Evolutionary conservation across 2,113 vertebrate species (phyloP).

Genomic region (Misgurnus anguillicaudatus): DNA sequence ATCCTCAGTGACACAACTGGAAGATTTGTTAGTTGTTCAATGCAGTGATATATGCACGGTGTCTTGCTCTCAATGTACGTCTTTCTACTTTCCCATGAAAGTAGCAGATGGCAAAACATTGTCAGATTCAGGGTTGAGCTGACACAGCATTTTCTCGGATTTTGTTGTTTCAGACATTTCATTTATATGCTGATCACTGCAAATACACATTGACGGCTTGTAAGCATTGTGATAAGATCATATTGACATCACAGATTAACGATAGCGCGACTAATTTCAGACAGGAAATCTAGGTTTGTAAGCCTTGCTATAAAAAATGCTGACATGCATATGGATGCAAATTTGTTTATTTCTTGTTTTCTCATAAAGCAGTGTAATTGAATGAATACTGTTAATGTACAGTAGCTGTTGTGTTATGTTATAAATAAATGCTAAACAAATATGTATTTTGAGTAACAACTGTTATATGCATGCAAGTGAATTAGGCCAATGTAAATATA

Average conservation of each 20-base stretch:
- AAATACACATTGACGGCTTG: neutral
- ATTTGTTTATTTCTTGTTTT: slow-evolving; percentile 22
- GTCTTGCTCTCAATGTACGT: neutral
- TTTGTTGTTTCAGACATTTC: slow-evolving; percentile 1
- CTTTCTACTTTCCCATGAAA: neutral
- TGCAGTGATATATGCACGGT: neutral
- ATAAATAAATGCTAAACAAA: slow-evolving; percentile 24
- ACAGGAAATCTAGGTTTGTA: neutral
- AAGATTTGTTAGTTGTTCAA: too few relatives aligned
- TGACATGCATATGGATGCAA: neutral
- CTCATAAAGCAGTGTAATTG: slow-evolving; percentile 27
- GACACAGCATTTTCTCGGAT: neutral
- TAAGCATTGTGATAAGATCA: neutral
- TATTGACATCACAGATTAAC: neutral
- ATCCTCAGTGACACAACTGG: slow-evolving; percentile 67
- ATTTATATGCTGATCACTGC: neutral
- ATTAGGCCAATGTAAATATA: neutral
- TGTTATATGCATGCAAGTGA: neutral
- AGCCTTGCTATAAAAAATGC: neutral
- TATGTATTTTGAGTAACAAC: neutral
- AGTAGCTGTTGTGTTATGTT: neutral
- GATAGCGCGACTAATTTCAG: too few relatives aligned
- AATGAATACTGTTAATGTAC: slow-evolving; percentile 15
- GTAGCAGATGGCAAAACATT: neutral
- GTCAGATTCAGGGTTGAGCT: slow-evolving; percentile 5